These are phyloP conservation scores for Thunnus thynnus DNA, from an alignment of 2,113 vertebrate genomes.

Conservation along the genomic window DNA sequence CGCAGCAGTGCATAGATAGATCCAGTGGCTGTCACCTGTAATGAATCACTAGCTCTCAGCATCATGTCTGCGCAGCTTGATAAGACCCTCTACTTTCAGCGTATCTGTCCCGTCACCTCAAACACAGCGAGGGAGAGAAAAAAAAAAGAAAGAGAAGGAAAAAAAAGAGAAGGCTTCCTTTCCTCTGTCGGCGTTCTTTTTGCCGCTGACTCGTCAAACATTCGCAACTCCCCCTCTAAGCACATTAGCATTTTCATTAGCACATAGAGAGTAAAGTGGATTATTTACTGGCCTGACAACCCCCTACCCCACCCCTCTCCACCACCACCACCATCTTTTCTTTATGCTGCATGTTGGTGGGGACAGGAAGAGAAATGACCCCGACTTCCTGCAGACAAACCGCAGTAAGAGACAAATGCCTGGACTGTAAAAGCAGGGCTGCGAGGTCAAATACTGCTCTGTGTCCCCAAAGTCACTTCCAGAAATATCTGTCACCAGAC, in stretches of 20 bases:
- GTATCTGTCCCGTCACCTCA: slow-evolving; percentile 76
- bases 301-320: not conserved
- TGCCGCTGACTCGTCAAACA: slow-evolving; percentile 49
- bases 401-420: slow-evolving; percentile 19
- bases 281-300: slow-evolving; percentile 70
- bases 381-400: slow-evolving; percentile 30
- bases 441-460: slow-evolving; percentile 11
- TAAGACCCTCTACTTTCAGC: slow-evolving; percentile 73
- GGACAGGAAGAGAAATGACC: slow-evolving; percentile 57
- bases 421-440: slow-evolving; percentile 27
- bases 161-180: slow-evolving; percentile 18
- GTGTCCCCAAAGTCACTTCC: not conserved
- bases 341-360: slow-evolving; percentile 7
- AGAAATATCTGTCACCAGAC: not conserved
- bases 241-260: slow-evolving; percentile 84
- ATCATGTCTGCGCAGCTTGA: slow-evolving; percentile 76
- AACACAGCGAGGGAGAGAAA: slow-evolving; percentile 18
- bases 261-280: slow-evolving; percentile 59
- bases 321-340: not conserved
- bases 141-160: not conserved
- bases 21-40: slow-evolving; percentile 76
- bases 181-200: slow-evolving; percentile 31
- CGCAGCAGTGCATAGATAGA: slow-evolving; percentile 49
- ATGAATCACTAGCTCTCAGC: slow-evolving; percentile 78
- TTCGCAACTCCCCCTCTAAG: slow-evolving; percentile 29